Evolutionary conservation across 2,797 vertebrate species (phyloP), one percentile per base, ranked within the genome.

Genomic region (Tamandua tetradactyla): DNA sequence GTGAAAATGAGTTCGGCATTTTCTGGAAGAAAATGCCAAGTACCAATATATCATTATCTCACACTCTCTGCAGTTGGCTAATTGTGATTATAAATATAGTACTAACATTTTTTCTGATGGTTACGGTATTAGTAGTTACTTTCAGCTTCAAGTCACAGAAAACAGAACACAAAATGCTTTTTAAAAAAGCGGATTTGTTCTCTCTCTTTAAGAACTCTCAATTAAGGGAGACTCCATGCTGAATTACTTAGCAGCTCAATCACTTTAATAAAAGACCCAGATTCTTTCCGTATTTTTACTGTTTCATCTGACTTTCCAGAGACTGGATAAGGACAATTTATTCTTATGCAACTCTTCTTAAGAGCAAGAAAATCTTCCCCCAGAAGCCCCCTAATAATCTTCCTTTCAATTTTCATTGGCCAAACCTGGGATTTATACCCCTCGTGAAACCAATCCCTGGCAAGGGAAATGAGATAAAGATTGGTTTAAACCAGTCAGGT

Each of bases 351-450:
- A 42, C 7, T 94, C 32, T 52, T 87, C 57, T 37, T 44, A 66
- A 87, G 22, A 89, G 49, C 78, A 94, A 85, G 84, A 61, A 91
- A 92, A 64, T 2, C 4, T 93, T 83, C 87, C 47, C 47, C 80
- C 49, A 93, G 35, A 94, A 81, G 15, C 1, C 18, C 14, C 1
- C 30, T 35, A 68, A n/a, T 20, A 91, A 61, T 72, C 22, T 59
- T 96, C 32, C 22, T 89, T 75, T 94, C 37, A 47, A n/a, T 84
- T 94, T 96, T 74, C 32, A 72, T 52, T 94, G 85, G 32, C 52
- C 49, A 89, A 17, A 84, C 25, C 49, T 89, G 35, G 6, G 22
- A 78, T 92, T 92, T 88, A 80, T 74, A 81, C 20, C 1, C n/a
- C 78, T 92, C 32, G 49, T 42, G 55, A 95, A 94, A 88, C 92